Evolutionary conservation across 2,888 invertebrate species (phyloP).

Genomic region (Agriopis marginaria): DNA sequence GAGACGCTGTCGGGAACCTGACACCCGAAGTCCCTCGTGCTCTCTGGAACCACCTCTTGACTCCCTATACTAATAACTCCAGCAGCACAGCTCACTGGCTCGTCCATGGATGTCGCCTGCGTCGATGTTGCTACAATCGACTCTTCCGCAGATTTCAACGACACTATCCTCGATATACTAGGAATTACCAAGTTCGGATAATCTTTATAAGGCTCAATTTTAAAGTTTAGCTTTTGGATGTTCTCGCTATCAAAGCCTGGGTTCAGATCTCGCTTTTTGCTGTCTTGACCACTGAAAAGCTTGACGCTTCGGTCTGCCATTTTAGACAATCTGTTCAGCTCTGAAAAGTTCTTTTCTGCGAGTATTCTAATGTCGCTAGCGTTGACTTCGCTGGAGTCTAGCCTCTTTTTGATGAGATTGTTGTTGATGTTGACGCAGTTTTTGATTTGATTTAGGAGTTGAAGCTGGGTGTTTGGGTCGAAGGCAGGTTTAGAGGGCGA

Average conservation of each 20-base stretch:
- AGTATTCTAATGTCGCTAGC: conserved; percentile 67
- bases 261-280: conserved; percentile 70
- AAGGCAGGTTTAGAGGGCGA: conserved; percentile 50
- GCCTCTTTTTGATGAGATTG: conserved; percentile 75
- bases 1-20: conserved; percentile 58
- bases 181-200: conserved; percentile 76
- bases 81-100: conserved; percentile 38
- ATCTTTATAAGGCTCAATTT: conserved; percentile 51
- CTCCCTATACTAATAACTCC: neutral
- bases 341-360: conserved; percentile 81
- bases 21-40: conserved; percentile 59
- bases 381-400: conserved; percentile 59
- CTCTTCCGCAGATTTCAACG: conserved; percentile 67
- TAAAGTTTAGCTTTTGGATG: conserved; percentile 60
- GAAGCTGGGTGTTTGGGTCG: conserved; percentile 69
- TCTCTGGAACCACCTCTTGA: conserved; percentile 26
- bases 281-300: conserved; percentile 71
- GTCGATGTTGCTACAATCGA: conserved; percentile 52
- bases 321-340: conserved; percentile 76
- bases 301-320: conserved; percentile 81
- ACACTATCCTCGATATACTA: conserved; percentile 74
- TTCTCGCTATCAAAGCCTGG: conserved; percentile 79
- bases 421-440: conserved; percentile 78
- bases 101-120: conserved; percentile 79
- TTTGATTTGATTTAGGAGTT: conserved; percentile 77